Conservation (phyloP, 2,888 invertebrate species). For the Scaptomyza parva region DNA sequence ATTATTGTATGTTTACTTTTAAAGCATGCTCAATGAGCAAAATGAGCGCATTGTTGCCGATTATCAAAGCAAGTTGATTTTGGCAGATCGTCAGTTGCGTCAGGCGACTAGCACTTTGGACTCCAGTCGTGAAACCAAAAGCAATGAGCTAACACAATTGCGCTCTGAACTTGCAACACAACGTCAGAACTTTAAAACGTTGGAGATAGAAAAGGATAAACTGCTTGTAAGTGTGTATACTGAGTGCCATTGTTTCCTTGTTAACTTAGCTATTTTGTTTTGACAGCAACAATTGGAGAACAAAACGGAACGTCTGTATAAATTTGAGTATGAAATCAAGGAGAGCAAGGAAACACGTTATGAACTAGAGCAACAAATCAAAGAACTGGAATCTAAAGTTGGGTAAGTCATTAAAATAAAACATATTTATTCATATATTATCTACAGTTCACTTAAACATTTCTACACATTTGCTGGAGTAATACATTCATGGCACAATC, state of each 20-base stretch:
- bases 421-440: constrained; percentile 52
- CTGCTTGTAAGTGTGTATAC: constrained; percentile 85
- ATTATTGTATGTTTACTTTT: background rate
- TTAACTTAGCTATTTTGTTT: background rate
- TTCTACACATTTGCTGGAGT: constrained; percentile 57
- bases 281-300: constrained; percentile 88
- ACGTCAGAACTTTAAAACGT: constrained; percentile 87
- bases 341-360: constrained; percentile 86
- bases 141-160: constrained; percentile 87
- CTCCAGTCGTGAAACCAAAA: constrained; percentile 87
- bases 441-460: constrained; percentile 61
- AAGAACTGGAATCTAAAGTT: constrained; percentile 87
- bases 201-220: constrained; percentile 90
- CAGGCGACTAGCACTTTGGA: constrained; percentile 87
- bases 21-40: constrained; percentile 90
- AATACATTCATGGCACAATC: constrained; percentile 79
- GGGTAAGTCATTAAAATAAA: constrained; percentile 56
- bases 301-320: constrained; percentile 89
- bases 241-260: background rate
- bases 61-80: constrained; percentile 88
- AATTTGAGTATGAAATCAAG: constrained; percentile 88
- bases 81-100: constrained; percentile 88
- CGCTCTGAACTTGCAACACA: constrained; percentile 88
- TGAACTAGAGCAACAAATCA: constrained; percentile 86
- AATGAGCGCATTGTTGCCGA: constrained; percentile 90